These are phyloP conservation scores for Theonella swinhoei DNA, from an alignment of 37 sponge, comb jelly and placozoan genomes.

Conservation along the genomic window DNA sequence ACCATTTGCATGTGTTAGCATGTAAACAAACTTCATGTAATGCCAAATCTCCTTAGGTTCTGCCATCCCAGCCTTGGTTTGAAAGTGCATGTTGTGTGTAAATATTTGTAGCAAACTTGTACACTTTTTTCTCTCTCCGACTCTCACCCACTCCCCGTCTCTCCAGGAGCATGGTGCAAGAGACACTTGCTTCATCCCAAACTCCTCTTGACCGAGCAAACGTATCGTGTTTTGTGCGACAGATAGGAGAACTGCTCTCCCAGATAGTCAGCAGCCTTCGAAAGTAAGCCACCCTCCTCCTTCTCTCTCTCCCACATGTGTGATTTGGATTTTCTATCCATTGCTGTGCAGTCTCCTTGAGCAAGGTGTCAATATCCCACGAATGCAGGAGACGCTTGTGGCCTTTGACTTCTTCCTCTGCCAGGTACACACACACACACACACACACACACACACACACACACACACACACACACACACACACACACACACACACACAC, in stretches of 20 bases:
- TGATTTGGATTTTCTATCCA: too few species aligned
- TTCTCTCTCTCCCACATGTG: too few species aligned
- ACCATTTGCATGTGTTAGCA: too few species aligned
- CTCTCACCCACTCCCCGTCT: neutral
- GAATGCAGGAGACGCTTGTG: neutral
- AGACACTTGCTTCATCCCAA: neutral
- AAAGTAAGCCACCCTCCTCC: neutral
- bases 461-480: too few species aligned
- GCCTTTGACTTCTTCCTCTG: neutral
- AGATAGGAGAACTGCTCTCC: neutral
- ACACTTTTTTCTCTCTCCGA: neutral
- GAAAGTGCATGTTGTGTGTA: too few species aligned
- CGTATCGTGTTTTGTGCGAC: neutral
- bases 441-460: too few species aligned
- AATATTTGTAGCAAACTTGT: too few species aligned
- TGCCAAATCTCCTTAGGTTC: too few species aligned
- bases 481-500: too few species aligned
- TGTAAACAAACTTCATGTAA: too few species aligned
- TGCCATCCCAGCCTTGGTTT: too few species aligned
- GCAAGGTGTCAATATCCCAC: neutral
- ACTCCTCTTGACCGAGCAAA: neutral
- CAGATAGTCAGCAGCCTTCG: neutral
- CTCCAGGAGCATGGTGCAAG: neutral
- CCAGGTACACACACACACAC: neutral
- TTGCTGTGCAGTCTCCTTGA: neutral